phyloP scores from a whole-genome alignment of 2,888 invertebrate species.

The Drosophila ochracea region DNA sequence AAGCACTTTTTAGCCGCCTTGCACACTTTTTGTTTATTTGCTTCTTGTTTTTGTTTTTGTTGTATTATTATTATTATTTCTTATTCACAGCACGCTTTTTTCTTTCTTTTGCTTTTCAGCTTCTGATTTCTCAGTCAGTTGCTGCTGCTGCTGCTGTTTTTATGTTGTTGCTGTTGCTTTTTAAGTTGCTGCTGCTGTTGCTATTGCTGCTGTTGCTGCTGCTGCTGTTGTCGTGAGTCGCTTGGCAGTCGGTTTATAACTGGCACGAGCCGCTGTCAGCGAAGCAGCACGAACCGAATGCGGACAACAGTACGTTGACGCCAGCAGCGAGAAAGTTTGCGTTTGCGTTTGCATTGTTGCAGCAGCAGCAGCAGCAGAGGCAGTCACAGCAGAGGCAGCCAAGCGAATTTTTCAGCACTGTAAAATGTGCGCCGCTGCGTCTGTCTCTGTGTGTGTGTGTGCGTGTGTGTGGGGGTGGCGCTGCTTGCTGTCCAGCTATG shows the following conservation, averaged over 20 bases:
- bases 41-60: slow-evolving; percentile 28
- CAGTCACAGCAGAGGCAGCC: slow-evolving; percentile 34
- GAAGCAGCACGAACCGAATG: slow-evolving; percentile 71
- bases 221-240: slow-evolving; percentile 76
- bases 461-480: slow-evolving; percentile 55
- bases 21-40: slow-evolving; percentile 35
- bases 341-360: slow-evolving; percentile 74
- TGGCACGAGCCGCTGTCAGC: slow-evolving; percentile 83
- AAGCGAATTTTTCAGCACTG: slow-evolving; percentile 63
- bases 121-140: slow-evolving; percentile 50
- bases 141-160: slow-evolving; percentile 44
- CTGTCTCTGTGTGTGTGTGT: slow-evolving; percentile 13
- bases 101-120: slow-evolving; percentile 56
- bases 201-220: slow-evolving; percentile 44
- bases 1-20: slow-evolving; percentile 50
- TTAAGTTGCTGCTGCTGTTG: slow-evolving; percentile 32
- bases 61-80: slow-evolving; percentile 27
- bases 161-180: slow-evolving; percentile 52
- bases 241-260: slow-evolving; percentile 84
- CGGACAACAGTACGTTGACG: slow-evolving; percentile 61
- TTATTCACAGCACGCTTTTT: slow-evolving; percentile 37
- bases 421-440: slow-evolving; percentile 36
- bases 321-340: slow-evolving; percentile 76
- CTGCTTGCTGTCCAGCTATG: slow-evolving; percentile 24
- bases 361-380: slow-evolving; percentile 45